Conservation (phyloP, 1,140 invertebrate genomes). For the Lucilia sericata region DNA sequence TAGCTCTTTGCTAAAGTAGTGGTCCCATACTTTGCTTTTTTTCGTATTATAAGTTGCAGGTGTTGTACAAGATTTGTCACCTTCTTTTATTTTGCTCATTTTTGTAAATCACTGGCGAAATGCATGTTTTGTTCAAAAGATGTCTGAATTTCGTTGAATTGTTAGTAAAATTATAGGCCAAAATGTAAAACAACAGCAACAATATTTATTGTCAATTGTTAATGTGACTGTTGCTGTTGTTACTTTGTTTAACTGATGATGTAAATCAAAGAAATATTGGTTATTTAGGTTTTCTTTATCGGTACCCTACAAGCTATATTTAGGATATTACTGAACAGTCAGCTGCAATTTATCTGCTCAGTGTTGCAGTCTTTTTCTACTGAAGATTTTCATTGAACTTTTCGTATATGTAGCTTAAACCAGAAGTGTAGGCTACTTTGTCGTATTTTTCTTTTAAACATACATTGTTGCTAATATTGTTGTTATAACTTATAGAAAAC, state of each 20-base stretch:
- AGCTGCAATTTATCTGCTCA: too few relatives aligned
- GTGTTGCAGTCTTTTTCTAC: too few relatives aligned
- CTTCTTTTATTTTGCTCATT: slow-evolving; percentile 9
- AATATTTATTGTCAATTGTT: slow-evolving; percentile 17
- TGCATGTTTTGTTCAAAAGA: too few relatives aligned
- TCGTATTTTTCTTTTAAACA: too few relatives aligned
- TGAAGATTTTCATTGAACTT: too few relatives aligned
- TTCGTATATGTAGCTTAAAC: too few relatives aligned
- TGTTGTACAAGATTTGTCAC: slow-evolving; percentile 44
- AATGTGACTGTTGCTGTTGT: not conserved
- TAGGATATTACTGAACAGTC: too few relatives aligned
- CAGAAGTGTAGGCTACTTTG: too few relatives aligned
- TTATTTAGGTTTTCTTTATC: too few relatives aligned
- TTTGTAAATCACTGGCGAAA: not conserved
- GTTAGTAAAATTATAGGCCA: not conserved
- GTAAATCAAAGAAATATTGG: not conserved
- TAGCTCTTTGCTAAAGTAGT: not conserved
- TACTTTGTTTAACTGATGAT: slow-evolving; percentile 11
- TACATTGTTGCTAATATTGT: not conserved
- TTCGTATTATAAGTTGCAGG: not conserved
- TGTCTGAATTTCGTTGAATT: not conserved
- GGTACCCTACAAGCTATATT: too few relatives aligned
- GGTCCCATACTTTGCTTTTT: not conserved
- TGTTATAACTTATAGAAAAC: not conserved
- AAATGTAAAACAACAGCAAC: not conserved